phyloP scores from a whole-genome alignment of 2,888 invertebrate genomes.

The Apamea crenata region DNA sequence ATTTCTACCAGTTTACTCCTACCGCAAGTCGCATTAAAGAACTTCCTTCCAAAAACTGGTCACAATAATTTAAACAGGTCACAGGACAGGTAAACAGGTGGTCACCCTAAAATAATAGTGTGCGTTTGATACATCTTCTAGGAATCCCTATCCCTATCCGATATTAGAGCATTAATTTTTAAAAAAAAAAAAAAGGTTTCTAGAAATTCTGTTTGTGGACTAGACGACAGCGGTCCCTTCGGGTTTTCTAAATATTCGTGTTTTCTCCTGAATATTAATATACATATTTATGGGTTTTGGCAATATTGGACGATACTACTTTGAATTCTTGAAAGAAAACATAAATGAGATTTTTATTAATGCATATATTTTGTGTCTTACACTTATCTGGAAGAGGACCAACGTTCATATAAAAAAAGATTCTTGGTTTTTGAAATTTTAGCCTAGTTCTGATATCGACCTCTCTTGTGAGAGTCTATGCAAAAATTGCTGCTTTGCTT shows the following conservation, averaged over 20 bases:
- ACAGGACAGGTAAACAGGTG: background rate
- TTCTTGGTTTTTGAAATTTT: background rate
- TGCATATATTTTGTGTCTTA: background rate
- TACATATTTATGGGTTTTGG: background rate
- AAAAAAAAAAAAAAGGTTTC: constrained; percentile 68
- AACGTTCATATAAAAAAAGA: background rate
- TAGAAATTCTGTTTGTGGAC: constrained; percentile 60
- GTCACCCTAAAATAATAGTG: constrained; percentile 30
- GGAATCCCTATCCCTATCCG: too few species aligned
- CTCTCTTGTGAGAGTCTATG: background rate
- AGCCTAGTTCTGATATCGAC: background rate
- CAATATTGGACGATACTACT: background rate
- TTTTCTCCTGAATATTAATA: constrained; percentile 7
- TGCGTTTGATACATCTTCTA: constrained; percentile 67
- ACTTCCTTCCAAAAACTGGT: too few species aligned
- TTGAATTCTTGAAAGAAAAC: background rate
- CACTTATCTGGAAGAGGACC: background rate
- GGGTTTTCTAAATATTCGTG: constrained; percentile 35
- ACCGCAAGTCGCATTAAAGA: too few species aligned
- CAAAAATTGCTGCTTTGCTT: background rate
- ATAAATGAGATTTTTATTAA: background rate
- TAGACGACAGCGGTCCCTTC: constrained; percentile 40
- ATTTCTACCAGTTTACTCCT: too few species aligned
- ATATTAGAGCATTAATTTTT: constrained; percentile 65
- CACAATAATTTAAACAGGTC: background rate